Evolutionary conservation across 2,797 vertebrate species (phyloP), one percentile per base, ranked within the genome.

Genomic region (Rhinogobio ventralis): DNA sequence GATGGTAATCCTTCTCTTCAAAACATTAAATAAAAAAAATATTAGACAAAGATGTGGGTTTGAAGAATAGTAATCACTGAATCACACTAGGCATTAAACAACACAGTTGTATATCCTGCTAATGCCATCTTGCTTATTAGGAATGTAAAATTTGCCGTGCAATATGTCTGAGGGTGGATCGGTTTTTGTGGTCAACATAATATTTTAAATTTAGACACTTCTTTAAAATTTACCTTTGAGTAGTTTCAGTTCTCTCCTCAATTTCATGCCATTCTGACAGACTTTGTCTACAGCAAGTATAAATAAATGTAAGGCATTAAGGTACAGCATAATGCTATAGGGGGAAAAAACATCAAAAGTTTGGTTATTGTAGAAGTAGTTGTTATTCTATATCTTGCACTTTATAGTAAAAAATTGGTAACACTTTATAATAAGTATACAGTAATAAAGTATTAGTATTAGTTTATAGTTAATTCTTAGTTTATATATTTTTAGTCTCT

Each of bases 201-300:
- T 20, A 55, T 53, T 28, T 74, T 9, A 42, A 42, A 19, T 15
- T 62, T 11, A 74, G 42, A 73, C 10, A 80, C 55, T 73, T 53
- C 55, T 49, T 72, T 42, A 73, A 74, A 71, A 39, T 25, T 2
- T 28, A 72, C 20, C 5, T 69, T 33, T 5, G 17, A 51, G 20
- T 3, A 80, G 69, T 84, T 86, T 84, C 69, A 81, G 71, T 87
- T 81, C 77, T 53, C 39, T 36, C 23, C 5, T 79, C 13, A 19
- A 67, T 33, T 72, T n/a, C 64, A 51, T 45, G 7, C 67, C 45
- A 45, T 68, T 36, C 36, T 2, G 10, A 57, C 19, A 30, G 13
- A 25, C 5, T 64, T 15, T 25, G 30, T 60, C n/a, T n/a, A 30
- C 51, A 60, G 51, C 20, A 60, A 49, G 15, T 60, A 60, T 25